Conservation (phyloP, 2,113 vertebrate genomes). For the Bubo bubo region DNA sequence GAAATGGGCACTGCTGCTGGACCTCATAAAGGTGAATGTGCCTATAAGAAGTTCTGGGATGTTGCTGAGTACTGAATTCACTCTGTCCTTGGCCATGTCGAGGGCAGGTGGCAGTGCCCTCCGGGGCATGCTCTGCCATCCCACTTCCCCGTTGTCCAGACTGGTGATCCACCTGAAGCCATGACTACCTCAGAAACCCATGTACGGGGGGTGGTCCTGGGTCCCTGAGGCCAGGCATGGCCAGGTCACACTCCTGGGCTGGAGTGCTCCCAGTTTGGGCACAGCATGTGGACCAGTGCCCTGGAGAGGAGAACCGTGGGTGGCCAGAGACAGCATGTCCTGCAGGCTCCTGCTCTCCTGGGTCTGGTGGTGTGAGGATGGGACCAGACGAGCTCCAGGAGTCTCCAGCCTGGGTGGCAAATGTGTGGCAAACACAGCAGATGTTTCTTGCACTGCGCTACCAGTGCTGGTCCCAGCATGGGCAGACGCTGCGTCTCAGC, state of each 20-base stretch:
- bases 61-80: background rate
- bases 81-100: fast-evolving
- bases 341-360: background rate
- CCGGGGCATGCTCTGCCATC: background rate
- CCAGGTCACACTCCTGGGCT: background rate
- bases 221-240: fast-evolving
- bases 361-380: background rate
- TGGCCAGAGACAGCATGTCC: background rate
- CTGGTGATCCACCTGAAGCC: background rate
- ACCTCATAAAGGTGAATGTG: background rate
- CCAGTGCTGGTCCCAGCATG: fast-evolving
- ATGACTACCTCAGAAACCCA: background rate
- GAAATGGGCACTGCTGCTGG: background rate
- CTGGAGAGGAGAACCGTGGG: fast-evolving
- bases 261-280: background rate
- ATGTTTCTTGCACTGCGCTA: background rate
- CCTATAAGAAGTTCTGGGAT: background rate
- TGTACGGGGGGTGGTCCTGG: fast-evolving
- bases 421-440: background rate
- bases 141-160: background rate
- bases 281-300: fast-evolving
- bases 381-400: background rate
- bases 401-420: background rate
- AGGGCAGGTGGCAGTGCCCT: background rate
- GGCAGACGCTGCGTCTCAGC: background rate